Conservation (phyloP, 2,888 invertebrate genomes). For the Drosophila falleni region DNA sequence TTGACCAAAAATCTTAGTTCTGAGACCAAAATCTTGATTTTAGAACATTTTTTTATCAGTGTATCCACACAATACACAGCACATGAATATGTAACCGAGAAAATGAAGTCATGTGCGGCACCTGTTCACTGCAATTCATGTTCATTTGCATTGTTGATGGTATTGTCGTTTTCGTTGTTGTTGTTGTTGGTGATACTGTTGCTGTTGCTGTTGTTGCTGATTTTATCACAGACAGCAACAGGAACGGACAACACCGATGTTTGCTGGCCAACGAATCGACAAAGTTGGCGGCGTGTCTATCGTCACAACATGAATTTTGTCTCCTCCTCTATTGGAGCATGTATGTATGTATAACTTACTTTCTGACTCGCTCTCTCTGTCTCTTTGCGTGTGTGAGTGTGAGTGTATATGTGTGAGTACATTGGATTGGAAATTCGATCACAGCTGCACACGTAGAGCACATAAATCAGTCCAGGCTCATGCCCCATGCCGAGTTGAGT, state of each 20-base stretch:
- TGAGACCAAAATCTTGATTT: no score
- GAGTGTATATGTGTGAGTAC: constrained; percentile 58
- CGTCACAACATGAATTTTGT: constrained; percentile 63
- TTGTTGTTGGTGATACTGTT: constrained; percentile 15
- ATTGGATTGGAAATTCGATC: constrained; percentile 81
- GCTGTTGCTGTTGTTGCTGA: constrained; percentile 40
- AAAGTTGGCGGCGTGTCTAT: constrained; percentile 71
- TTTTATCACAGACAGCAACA: constrained; percentile 49
- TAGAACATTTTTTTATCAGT: no score
- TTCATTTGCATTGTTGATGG: constrained; percentile 77
- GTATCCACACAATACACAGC: constrained; percentile 54
- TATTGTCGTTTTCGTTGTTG: constrained; percentile 38
- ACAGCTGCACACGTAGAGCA: constrained; percentile 81
- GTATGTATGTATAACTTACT: constrained; percentile 5
- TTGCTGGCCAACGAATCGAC: constrained; percentile 55
- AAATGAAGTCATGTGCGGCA: constrained; percentile 80
- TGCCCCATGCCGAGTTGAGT: constrained; percentile 56
- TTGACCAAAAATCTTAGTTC: no score
- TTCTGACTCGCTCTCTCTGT: constrained; percentile 8
- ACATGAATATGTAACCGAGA: constrained; percentile 64
- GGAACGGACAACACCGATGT: constrained; percentile 59
- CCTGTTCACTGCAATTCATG: constrained; percentile 79
- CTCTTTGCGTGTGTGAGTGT: no score
- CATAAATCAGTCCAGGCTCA: constrained; percentile 78
- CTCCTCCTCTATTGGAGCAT: constrained; percentile 30